A percentile compares a stretch with the other conserved stretches of the same genome.
Conservation (phyloP, 2,797 vertebrate genomes). For the Pseudochaenichthys georgianus region DNA sequence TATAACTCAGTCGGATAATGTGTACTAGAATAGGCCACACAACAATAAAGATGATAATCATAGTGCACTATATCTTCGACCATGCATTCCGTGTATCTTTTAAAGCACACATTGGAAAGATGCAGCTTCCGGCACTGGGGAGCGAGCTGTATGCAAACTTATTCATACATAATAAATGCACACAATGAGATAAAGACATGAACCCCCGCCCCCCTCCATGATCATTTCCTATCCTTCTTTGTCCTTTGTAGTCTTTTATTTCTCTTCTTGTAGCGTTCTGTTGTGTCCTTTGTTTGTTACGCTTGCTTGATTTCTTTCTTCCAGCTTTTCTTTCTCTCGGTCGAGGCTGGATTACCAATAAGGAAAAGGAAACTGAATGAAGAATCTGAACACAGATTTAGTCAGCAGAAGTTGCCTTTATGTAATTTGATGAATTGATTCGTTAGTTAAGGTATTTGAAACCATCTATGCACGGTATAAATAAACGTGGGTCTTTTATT, state of each 20-base stretch:
- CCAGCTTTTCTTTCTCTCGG: not conserved
- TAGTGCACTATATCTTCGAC: constrained; percentile 16
- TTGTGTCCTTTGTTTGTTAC: constrained; percentile 6
- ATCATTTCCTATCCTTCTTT: not conserved
- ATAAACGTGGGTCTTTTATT: not conserved
- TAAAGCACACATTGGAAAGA: constrained; percentile 4
- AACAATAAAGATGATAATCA: constrained; percentile 38
- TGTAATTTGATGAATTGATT: not conserved
- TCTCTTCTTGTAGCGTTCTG: not conserved
- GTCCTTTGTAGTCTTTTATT: constrained; percentile 7
- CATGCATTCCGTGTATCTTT: constrained; percentile 13
- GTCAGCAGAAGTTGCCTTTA: not conserved
- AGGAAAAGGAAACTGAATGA: not conserved
- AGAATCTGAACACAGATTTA: not conserved
- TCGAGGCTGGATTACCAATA: not conserved
- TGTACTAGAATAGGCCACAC: constrained; percentile 25
- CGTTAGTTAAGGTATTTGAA: not conserved
- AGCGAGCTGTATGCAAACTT: constrained; percentile 16
- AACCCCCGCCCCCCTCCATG: not conserved
- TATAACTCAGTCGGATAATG: constrained; percentile 44
- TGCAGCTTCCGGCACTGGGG: constrained; percentile 11
- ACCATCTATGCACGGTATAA: not conserved
- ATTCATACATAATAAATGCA: constrained; percentile 46
- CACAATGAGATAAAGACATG: constrained; percentile 10
- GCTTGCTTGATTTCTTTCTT: constrained; percentile 3